A percentile compares a stretch with the other conserved stretches of the same genome.
These are phyloP conservation scores for Rhynchopsitta pachyrhyncha DNA, from an alignment of 2,113 vertebrate species.

Conservation along the genomic window DNA sequence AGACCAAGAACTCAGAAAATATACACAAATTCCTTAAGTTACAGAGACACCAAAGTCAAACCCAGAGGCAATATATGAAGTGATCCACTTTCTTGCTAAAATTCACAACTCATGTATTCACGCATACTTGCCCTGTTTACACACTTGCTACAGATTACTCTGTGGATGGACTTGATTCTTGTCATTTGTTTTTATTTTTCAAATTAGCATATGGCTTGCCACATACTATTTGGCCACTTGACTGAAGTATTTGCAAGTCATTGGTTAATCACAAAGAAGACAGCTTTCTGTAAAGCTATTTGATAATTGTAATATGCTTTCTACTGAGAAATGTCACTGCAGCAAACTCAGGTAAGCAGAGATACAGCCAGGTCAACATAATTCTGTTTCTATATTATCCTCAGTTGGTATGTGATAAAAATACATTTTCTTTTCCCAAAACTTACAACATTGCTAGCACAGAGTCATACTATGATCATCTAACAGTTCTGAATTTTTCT, in stretches of 20 bases:
- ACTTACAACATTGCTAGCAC: accelerated
- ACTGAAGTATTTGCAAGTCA: neutral
- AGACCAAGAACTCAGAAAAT: neutral
- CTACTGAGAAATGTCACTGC: neutral
- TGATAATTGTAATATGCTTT: neutral
- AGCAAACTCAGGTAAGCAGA: neutral
- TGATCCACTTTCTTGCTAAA: neutral
- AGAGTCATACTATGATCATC: neutral
- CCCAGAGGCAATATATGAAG: neutral
- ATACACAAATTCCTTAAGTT: neutral
- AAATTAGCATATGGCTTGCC: neutral
- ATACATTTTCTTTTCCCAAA: neutral
- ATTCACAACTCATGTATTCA: neutral
- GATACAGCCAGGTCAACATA: neutral
- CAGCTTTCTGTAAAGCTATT: neutral
- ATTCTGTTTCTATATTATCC: neutral
- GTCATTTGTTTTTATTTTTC: neutral
- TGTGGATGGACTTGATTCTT: neutral
- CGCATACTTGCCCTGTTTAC: neutral
- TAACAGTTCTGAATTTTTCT: neutral
- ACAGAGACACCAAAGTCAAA: neutral
- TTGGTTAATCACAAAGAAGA: neutral
- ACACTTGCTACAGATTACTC: neutral
- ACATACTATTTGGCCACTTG: neutral
- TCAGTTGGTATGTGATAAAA: neutral